Percentiles rank a stretch among this genome's conserved stretches.
Conservation (phyloP, 2,888 invertebrate genomes). For the Nomada flava region DNA sequence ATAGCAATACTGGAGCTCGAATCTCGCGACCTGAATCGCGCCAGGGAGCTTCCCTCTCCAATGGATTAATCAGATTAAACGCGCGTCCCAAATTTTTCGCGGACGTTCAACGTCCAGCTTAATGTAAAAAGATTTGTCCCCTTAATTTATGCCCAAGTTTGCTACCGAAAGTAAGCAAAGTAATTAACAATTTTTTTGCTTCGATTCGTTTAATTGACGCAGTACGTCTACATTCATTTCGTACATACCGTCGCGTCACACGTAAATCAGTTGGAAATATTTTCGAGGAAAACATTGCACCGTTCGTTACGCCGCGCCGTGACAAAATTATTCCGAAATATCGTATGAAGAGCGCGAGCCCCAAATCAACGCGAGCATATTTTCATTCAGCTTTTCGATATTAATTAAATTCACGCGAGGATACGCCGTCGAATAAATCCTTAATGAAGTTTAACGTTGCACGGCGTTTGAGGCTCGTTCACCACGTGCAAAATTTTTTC, state of each 20-base stretch:
- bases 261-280: background rate
- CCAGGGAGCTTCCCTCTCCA: slow-evolving; percentile 48
- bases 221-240: background rate
- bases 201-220: background rate
- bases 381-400: slow-evolving; percentile 4
- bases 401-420: slow-evolving; percentile 27
- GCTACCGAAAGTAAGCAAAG: background rate
- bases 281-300: background rate
- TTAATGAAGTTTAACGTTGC: background rate
- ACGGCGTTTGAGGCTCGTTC: background rate
- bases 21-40: slow-evolving; percentile 47
- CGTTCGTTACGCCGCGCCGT: background rate
- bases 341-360: background rate
- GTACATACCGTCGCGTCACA: no score
- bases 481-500: background rate
- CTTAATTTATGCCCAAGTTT: slow-evolving; percentile 1
- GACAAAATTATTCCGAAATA: background rate
- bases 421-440: slow-evolving; percentile 3
- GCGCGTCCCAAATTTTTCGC: slow-evolving; percentile 3
- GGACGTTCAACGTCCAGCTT: background rate
- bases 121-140: slow-evolving; percentile 4
- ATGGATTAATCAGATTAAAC: slow-evolving; percentile 36
- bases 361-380: slow-evolving; percentile 4
- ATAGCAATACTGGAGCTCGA: slow-evolving; percentile 77
- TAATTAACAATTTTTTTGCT: background rate